Evolutionary conservation across 2,888 invertebrate species (phyloP).

Genomic region (Lydus trimaculatus): DNA sequence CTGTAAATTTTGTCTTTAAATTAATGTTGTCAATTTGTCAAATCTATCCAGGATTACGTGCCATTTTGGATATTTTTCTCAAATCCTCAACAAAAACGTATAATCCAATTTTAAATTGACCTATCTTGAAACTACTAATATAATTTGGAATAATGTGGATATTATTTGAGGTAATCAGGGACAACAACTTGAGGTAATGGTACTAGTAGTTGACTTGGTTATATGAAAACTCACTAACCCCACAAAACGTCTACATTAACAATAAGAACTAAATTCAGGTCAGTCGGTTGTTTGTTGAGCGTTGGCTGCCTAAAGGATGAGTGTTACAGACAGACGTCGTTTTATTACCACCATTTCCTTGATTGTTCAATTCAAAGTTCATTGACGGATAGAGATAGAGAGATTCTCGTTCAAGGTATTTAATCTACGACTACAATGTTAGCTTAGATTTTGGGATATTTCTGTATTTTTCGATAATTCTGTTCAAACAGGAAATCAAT

Average conservation of each 20-base stretch:
- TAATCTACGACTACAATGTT: too few species aligned
- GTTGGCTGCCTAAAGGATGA: neutral
- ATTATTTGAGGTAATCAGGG: neutral
- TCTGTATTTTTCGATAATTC: neutral
- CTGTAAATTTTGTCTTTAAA: slow-evolving; percentile 37
- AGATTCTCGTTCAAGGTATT: neutral
- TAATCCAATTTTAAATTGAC: neutral
- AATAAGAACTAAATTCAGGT: neutral
- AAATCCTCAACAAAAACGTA: neutral
- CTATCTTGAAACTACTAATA: neutral
- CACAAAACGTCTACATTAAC: neutral
- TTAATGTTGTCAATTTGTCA: slow-evolving; percentile 44
- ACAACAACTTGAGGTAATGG: neutral
- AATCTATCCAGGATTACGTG: neutral
- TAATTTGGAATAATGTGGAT: neutral
- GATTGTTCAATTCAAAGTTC: slow-evolving; percentile 1
- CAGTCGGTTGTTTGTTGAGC: neutral
- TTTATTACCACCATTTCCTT: neutral
- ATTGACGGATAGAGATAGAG: neutral
- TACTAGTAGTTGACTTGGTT: neutral
- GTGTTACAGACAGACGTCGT: neutral
- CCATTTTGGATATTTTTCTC: neutral
- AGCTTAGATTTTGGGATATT: too few species aligned
- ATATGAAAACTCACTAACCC: neutral
- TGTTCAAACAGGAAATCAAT: neutral